A percentile compares a stretch with the other conserved stretches of the same genome.
Conservation (phyloP, 2,888 invertebrate genomes). For the Lucinisca nassula region DNA sequence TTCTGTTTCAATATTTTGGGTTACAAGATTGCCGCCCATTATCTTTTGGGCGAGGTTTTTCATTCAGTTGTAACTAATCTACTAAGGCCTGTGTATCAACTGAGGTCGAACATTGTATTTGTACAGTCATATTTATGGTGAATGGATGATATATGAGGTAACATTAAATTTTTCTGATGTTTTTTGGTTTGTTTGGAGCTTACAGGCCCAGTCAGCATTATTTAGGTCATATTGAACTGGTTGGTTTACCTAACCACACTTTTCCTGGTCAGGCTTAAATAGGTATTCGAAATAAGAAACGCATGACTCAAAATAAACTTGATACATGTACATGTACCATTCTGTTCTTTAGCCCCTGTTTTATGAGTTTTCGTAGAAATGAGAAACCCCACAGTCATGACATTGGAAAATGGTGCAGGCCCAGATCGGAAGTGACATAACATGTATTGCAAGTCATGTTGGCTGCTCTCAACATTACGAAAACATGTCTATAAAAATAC, state of each 20-base stretch:
- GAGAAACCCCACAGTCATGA: no score
- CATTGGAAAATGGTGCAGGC: no score
- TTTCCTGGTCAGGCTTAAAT: neutral
- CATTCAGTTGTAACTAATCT: constrained; percentile 5
- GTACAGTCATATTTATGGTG: neutral
- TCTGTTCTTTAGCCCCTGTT: neutral
- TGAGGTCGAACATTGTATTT: neutral
- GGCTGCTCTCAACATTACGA: no score
- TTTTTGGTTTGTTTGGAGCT: neutral
- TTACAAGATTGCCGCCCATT: no score
- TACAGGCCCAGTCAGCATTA: no score
- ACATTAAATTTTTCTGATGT: no score
- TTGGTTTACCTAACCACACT: no score
- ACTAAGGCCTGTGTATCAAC: neutral
- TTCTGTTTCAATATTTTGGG: neutral
- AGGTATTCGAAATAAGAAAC: neutral
- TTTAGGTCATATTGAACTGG: no score
- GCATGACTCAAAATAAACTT: neutral
- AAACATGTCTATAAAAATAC: no score
- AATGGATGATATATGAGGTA: neutral
- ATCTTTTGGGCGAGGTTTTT: neutral
- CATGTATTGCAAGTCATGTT: no score
- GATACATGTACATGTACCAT: neutral
- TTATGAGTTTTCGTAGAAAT: no score
- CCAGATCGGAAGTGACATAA: no score